Conservation (phyloP, 37 sponge, comb jelly and placozoan genomes). For the Ianthella basta region DNA sequence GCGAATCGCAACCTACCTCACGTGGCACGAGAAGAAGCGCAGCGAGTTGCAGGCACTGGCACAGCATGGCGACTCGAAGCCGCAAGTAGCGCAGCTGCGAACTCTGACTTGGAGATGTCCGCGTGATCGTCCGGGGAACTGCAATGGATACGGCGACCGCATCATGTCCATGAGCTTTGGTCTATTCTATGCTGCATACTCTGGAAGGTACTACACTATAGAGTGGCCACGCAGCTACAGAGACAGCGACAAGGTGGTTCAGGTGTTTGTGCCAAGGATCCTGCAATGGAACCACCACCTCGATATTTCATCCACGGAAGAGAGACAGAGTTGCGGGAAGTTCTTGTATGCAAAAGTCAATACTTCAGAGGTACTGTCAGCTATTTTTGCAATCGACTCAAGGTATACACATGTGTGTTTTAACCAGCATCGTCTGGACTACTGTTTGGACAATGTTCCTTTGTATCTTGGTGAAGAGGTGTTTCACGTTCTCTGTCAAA, state of each 20-base stretch:
- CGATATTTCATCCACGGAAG: too few relatives aligned
- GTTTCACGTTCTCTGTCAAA: too few relatives aligned
- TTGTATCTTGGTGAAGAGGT: too few relatives aligned
- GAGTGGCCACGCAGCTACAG: constrained; percentile 4
- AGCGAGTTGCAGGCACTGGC: not conserved
- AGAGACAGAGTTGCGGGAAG: too few relatives aligned
- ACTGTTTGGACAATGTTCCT: too few relatives aligned
- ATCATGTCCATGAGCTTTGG: not conserved
- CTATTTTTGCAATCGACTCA: too few relatives aligned
- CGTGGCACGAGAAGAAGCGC: not conserved
- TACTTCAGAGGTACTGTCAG: too few relatives aligned
- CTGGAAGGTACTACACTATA: not conserved
- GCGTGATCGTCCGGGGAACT: not conserved
- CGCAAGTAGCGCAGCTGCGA: not conserved
- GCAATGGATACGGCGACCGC: constrained; percentile 1
- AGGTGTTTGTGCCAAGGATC: not conserved
- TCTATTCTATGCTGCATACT: not conserved
- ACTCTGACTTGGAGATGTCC: not conserved
- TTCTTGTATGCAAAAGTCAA: too few relatives aligned
- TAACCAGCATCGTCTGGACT: too few relatives aligned
- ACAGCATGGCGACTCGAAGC: not conserved
- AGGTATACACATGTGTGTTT: too few relatives aligned
- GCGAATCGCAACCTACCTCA: not conserved
- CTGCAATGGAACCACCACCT: not conserved
- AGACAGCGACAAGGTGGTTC: not conserved